Evolutionary conservation across 2,113 vertebrate species (phyloP), one percentile per base, ranked within the genome.

Genomic region (Coptodon rendalli): DNA sequence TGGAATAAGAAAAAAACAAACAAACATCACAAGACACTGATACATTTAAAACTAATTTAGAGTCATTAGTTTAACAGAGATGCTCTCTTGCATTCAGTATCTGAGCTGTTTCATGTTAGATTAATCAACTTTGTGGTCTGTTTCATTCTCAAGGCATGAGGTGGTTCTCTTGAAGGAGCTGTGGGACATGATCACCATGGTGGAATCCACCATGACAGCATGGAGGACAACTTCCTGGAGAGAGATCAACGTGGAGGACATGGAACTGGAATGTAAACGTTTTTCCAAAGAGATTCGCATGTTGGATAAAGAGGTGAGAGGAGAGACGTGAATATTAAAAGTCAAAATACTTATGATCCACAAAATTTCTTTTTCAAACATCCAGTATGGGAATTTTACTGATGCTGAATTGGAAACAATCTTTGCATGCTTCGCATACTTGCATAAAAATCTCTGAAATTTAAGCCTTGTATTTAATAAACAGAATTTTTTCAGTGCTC

Each of bases 201-300:
- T 99, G 85, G 96, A 95, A 34, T 97, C 95, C 34, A 98, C 96
- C 89, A 97, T 99, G 24, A 89, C 83, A 0, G 95, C 95, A 73
- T 99, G 99, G 98, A 96, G 97, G 91, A 96, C 87, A 19, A 98
- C 98, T 11, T 95, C 19, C 2, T 99, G 98, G 98, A 96, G 87
- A 50, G 95, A 97, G 19, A 97, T 99, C 79, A 94, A 97, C 0
- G 97, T 99, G 90, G 98, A 99, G 71, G 96, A 96, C 89, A 98
- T 99, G 98, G 97, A 99, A 2, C 56, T 96, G 78, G 97, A 99
- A 88, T 98, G 98, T 91, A 98, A 97, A 76, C 96, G 52, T n/a
- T 98, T 99, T 89, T 95, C 97, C 5, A 97, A 97, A 85, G 97
- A 97, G 16, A 97, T 98, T 11, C 94, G 97, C 3, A 93, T 81